A percentile compares a stretch with the other conserved stretches of the same genome.
Conservation (phyloP, 2,888 invertebrate genomes). For the Mylabris sibirica region DNA sequence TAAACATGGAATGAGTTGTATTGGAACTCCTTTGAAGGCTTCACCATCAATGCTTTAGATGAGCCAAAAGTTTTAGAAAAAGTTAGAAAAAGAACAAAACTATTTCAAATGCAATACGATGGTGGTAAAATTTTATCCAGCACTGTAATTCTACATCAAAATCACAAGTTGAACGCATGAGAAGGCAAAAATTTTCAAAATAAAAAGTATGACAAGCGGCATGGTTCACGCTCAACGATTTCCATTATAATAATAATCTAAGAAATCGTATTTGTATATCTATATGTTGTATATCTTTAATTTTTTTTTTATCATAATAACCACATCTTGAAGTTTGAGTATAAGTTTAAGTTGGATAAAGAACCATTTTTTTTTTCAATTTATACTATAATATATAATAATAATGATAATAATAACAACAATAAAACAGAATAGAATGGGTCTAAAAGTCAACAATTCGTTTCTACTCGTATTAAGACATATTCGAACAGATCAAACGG, state of each 20-base stretch:
- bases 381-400: background rate
- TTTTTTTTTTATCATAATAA: background rate
- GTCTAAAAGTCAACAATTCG: background rate
- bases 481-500: slow-evolving; percentile 37
- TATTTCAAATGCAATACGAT: too few relatives aligned
- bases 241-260: slow-evolving; percentile 49
- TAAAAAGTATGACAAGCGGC: slow-evolving; percentile 56
- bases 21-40: too few relatives aligned
- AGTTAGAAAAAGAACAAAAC: too few relatives aligned
- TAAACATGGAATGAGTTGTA: too few relatives aligned
- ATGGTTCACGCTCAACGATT: slow-evolving; percentile 55
- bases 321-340: background rate
- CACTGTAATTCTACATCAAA: too few relatives aligned
- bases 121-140: too few relatives aligned
- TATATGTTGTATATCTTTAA: slow-evolving; percentile 20
- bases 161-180: slow-evolving; percentile 47
- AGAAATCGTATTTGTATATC: slow-evolving; percentile 15
- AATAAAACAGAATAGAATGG: background rate
- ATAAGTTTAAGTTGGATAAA: background rate
- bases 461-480: slow-evolving; percentile 35
- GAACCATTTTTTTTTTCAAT: background rate
- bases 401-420: background rate
- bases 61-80: too few relatives aligned
- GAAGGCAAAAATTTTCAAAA: slow-evolving; percentile 51
- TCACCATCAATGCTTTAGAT: too few relatives aligned